phyloP scores from a whole-genome alignment of 1,140 invertebrate species.

The Thaumetopoea pityocampa region DNA sequence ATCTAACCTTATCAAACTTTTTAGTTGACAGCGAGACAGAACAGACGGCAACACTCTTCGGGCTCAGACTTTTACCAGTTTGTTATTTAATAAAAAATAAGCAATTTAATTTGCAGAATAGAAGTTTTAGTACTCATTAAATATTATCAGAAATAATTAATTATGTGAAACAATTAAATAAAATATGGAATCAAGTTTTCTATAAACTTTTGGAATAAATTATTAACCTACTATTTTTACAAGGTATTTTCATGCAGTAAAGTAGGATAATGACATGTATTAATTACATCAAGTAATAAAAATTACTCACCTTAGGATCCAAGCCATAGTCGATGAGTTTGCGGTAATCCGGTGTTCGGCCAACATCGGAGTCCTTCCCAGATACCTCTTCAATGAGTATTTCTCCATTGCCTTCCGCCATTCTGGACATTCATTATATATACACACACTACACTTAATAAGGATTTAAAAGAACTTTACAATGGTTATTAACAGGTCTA shows the following conservation, averaged over 20 bases:
- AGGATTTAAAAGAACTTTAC: conserved; percentile 20
- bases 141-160: too few relatives aligned
- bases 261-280: background rate
- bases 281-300: background rate
- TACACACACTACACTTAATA: conserved; percentile 59
- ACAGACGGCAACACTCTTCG: too few relatives aligned
- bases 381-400: conserved; percentile 87
- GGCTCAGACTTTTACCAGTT: too few relatives aligned
- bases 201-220: too few relatives aligned
- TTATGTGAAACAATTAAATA: too few relatives aligned
- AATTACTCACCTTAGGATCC: conserved; percentile 88
- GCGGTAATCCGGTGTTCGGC: conserved; percentile 90
- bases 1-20: too few relatives aligned
- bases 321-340: conserved; percentile 95
- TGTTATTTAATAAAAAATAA: too few relatives aligned
- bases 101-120: too few relatives aligned
- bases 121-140: too few relatives aligned
- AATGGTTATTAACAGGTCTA: conserved; percentile 27
- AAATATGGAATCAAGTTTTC: too few relatives aligned
- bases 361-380: conserved; percentile 84
- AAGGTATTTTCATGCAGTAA: background rate
- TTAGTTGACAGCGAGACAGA: too few relatives aligned
- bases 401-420: conserved; percentile 95
- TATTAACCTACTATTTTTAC: background rate
- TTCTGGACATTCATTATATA: conserved; percentile 78